Conservation (phyloP, 2,888 invertebrate species). For the Cenopis cana region DNA sequence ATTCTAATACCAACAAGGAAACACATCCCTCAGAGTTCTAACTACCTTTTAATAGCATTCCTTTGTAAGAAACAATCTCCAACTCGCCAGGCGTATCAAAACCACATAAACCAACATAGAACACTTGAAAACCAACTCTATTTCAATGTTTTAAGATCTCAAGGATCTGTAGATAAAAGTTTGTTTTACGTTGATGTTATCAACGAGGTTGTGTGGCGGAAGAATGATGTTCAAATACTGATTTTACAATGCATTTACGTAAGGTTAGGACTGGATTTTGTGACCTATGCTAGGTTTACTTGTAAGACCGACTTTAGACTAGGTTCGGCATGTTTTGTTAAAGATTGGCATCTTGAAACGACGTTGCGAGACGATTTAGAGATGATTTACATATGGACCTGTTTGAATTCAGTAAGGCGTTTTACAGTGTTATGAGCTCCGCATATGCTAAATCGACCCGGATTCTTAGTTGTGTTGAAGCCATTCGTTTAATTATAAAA, state of each 20-base stretch:
- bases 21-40: constrained; percentile 31
- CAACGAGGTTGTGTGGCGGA: constrained; percentile 42
- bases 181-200: constrained; percentile 39
- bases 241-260: constrained; percentile 43
- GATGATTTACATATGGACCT: background rate
- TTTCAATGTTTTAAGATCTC: background rate
- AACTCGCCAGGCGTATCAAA: constrained; percentile 39
- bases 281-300: constrained; percentile 32
- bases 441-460: background rate
- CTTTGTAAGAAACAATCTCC: constrained; percentile 42
- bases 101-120: constrained; percentile 10
- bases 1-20: constrained; percentile 36
- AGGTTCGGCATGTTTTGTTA: constrained; percentile 8
- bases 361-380: background rate
- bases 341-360: constrained; percentile 10
- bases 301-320: constrained; percentile 10
- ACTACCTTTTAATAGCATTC: constrained; percentile 40
- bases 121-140: constrained; percentile 18
- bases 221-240: constrained; percentile 44
- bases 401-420: constrained; percentile 3
- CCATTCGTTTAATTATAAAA: background rate
- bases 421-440: background rate
- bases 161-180: constrained; percentile 17
- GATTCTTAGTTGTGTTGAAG: background rate
- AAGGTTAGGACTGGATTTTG: constrained; percentile 38